A percentile compares a stretch with the other conserved stretches of the same genome.
Evolutionary conservation across 2,797 vertebrate genomes (phyloP).

Genomic region (Alca torda): DNA sequence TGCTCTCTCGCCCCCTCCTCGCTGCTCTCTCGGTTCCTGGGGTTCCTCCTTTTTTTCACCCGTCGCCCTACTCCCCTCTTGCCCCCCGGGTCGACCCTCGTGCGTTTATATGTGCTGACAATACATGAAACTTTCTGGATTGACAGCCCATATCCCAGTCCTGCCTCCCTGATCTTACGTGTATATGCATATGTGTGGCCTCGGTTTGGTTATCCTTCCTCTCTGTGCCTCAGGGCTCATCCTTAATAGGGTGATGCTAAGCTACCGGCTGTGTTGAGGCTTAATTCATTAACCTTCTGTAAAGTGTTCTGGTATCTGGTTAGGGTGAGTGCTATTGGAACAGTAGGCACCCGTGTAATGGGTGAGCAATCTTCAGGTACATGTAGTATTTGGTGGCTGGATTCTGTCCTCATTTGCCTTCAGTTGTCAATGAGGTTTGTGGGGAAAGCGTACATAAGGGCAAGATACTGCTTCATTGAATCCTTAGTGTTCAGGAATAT

Average conservation of each 20-base stretch:
- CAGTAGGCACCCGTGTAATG: neutral
- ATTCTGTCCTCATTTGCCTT: neutral
- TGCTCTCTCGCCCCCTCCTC: neutral
- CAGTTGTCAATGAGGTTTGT: neutral
- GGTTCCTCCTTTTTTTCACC: neutral
- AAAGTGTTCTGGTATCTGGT: neutral
- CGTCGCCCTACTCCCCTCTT: neutral
- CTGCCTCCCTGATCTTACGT: neutral
- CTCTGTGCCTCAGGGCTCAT: neutral
- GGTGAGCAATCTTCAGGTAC: neutral
- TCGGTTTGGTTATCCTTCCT: neutral
- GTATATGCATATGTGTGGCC: neutral
- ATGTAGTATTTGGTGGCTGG: rapidly evolving
- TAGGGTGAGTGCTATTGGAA: neutral
- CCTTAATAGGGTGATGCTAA: constrained; percentile 13
- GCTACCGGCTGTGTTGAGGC: neutral
- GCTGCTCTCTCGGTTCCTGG: neutral
- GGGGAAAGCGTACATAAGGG: neutral
- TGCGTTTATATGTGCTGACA: neutral
- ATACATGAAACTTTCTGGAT: neutral
- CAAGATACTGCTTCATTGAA: neutral
- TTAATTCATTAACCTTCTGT: constrained; percentile 39
- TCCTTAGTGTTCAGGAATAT: neutral
- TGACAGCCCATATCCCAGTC: rapidly evolving
- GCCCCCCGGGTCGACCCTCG: too few relatives aligned